Conservation (phyloP, 2,888 invertebrate genomes). For the Drosophila percnosoma region DNA sequence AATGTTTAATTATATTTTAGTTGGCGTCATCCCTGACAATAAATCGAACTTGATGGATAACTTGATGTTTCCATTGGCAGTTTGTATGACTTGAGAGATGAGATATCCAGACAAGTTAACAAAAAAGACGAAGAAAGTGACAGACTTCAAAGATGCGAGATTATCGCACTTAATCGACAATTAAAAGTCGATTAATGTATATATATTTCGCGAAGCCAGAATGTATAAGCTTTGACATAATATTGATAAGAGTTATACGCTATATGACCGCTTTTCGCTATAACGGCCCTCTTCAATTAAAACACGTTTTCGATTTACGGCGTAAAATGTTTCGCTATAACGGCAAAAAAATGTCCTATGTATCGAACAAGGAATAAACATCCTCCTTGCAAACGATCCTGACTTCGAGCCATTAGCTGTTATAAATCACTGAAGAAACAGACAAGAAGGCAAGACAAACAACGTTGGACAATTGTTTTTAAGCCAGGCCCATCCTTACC, state of each 20-base stretch:
- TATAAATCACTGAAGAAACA: too few species aligned
- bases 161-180: not conserved
- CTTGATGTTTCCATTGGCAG: not conserved
- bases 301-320: too few species aligned
- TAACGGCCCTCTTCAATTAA: too few species aligned
- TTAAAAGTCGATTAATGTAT: not conserved
- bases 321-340: too few species aligned
- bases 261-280: too few species aligned
- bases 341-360: too few species aligned
- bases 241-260: not conserved
- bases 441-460: too few species aligned
- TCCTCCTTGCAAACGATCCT: too few species aligned
- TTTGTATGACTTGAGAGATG: not conserved
- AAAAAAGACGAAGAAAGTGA: not conserved
- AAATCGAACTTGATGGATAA: not conserved
- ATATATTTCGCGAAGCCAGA: not conserved
- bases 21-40: conserved; percentile 1
- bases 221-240: not conserved
- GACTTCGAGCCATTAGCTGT: too few species aligned
- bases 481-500: too few species aligned
- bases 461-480: too few species aligned
- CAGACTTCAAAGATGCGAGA: not conserved
- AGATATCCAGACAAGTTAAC: not conserved
- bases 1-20: not conserved
- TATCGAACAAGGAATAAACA: too few species aligned